Evolutionary conservation across 2,888 invertebrate genomes (phyloP).

Genomic region (Ethmia dodecea): DNA sequence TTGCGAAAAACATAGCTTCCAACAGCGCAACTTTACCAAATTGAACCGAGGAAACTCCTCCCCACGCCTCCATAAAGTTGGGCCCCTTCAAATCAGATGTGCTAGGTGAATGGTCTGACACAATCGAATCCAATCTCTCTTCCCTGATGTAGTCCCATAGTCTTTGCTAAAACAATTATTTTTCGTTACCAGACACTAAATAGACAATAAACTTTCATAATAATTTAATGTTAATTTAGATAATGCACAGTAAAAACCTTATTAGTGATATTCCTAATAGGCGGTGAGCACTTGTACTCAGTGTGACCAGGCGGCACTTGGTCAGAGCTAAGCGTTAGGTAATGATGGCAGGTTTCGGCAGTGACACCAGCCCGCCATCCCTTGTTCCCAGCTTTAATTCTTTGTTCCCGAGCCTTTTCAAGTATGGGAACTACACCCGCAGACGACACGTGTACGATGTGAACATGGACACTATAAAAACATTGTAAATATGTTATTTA

Average conservation of each 20-base stretch:
- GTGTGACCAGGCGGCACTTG: constrained; percentile 78
- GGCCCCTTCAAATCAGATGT: constrained; percentile 76
- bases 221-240: too few species aligned
- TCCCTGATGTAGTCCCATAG: constrained; percentile 78
- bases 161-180: constrained; percentile 48
- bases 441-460: constrained; percentile 80
- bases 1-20: too few species aligned
- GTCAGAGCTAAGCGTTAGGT: constrained; percentile 78
- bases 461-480: constrained; percentile 73
- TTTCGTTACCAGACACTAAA: too few species aligned
- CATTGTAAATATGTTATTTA: too few species aligned
- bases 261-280: constrained; percentile 77
- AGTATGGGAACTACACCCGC: constrained; percentile 74
- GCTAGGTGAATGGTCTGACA: constrained; percentile 81
- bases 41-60: constrained; percentile 82
- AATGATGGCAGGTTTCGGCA: constrained; percentile 83
- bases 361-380: constrained; percentile 72
- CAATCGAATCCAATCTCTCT: constrained; percentile 74
- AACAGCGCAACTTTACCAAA: constrained; percentile 78
- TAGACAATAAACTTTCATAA: too few species aligned
- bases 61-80: constrained; percentile 82
- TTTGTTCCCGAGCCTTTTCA: constrained; percentile 52
- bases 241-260: constrained; percentile 55
- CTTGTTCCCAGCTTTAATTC: constrained; percentile 70
- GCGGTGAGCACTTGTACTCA: constrained; percentile 83